phyloP scores from a whole-genome alignment of 2,888 invertebrate genomes.

The Ferrisia virgata region DNA sequence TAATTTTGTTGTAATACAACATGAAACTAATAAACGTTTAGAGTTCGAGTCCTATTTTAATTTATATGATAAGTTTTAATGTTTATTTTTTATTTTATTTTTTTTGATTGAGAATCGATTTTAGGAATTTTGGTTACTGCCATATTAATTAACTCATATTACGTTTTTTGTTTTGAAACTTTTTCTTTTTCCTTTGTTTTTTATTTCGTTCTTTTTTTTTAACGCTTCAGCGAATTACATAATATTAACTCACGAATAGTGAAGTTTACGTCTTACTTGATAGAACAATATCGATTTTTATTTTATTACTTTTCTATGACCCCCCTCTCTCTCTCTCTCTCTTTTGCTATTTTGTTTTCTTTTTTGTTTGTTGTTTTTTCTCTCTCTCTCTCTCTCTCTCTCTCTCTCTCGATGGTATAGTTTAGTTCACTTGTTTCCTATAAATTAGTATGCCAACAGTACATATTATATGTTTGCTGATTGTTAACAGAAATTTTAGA shows the following conservation, averaged over 20 bases:
- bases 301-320: constrained; percentile 20
- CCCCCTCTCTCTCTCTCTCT: constrained; percentile 12
- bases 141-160: constrained; percentile 3
- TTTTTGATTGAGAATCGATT: constrained; percentile 16
- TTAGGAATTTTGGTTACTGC: constrained; percentile 23
- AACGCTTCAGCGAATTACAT: constrained; percentile 10
- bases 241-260: neutral
- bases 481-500: constrained; percentile 27
- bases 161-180: neutral
- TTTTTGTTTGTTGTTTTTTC: neutral
- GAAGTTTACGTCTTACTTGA: neutral
- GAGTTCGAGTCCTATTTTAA: constrained; percentile 21
- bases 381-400: neutral
- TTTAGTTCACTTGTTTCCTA: constrained; percentile 19
- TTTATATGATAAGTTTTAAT: constrained; percentile 4
- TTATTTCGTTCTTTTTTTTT: neutral
- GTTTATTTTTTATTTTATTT: neutral
- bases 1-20: neutral
- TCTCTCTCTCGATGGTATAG: neutral
- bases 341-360: neutral
- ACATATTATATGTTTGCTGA: neutral
- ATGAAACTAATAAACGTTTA: constrained; percentile 12
- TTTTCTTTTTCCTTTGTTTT: neutral
- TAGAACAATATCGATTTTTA: constrained; percentile 28
- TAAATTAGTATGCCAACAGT: neutral